Evolutionary conservation across 2,113 vertebrate species (phyloP), one percentile per base, ranked within the genome.

Genomic region (Phylloscopus trochiloides): DNA sequence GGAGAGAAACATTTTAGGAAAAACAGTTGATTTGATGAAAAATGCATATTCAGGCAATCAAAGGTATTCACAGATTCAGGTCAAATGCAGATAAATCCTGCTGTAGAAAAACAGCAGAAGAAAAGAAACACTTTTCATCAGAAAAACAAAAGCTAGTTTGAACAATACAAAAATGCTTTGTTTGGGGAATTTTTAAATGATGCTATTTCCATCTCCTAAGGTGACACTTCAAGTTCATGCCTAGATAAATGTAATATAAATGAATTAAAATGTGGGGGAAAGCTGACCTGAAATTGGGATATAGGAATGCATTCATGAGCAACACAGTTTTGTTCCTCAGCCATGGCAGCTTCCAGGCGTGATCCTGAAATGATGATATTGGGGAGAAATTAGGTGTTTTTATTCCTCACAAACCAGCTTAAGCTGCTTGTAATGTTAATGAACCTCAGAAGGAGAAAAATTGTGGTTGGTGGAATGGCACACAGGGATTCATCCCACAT

Each of bases 1-100:
- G 71, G 72, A 88, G 83, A 88, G 83, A 88, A 97, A 81, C 28
- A 63, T 90, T 94, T 88, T 79, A 59, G 82, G 61, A 57, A 82
- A 91, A 94, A 38, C 20, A 86, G 88, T n/a, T 80, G 96, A 94
- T 94, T 92, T 95, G 92, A 94, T 97, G 95, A 97, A 92, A 95
- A 94, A 94, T 95, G 92, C 88, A 96, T 96, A 88, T 95, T 94
- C 79, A 71, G 76, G 65, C 79, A 94, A 93, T 86, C 91, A 95
- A 91, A 95, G 83, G 68, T 90, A 73, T 86, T 96, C 36, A 1
- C 24, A 47, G 76, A 95, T 95, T 94, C 95, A 95, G 92, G 95
- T 72, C 77, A 76, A 94, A 78, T 92, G 70, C 88, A 95, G 90
- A 93, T 88, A 93, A 92, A 95, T 78, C 67, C 92, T 93, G 54